Percentiles rank a stretch among this genome's conserved stretches.
Conservation (phyloP, 2,797 vertebrate genomes). For the Scomberomorus guttatus region DNA sequence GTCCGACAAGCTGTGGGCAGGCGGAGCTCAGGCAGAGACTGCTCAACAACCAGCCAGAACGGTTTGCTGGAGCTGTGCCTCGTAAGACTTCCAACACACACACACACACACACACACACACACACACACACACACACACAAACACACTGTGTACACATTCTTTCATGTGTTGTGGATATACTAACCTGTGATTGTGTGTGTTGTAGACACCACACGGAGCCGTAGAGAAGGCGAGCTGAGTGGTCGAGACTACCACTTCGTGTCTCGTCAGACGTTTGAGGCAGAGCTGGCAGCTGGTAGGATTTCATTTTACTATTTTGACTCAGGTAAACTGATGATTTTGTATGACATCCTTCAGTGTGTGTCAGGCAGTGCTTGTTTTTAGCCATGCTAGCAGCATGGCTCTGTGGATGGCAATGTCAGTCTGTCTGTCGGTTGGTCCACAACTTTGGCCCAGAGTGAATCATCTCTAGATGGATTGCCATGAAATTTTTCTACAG, state of each 20-base stretch:
- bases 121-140: too few relatives aligned
- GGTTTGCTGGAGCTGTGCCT: slow-evolving; percentile 93
- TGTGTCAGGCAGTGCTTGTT: not conserved
- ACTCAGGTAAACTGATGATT: not conserved
- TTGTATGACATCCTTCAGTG: not conserved
- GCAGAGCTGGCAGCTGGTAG: slow-evolving; percentile 88
- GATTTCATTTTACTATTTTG: not conserved
- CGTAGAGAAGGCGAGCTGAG: slow-evolving; percentile 92
- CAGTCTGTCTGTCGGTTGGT: too few relatives aligned
- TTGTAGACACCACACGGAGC: slow-evolving; percentile 93
- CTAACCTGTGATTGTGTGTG: slow-evolving; percentile 7
- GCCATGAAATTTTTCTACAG: too few relatives aligned
- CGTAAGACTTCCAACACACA: slow-evolving; percentile 84
- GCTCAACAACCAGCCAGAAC: slow-evolving; percentile 91
- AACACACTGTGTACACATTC: too few relatives aligned
- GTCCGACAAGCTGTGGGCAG: slow-evolving; percentile 94
- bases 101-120: not conserved
- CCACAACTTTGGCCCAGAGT: too few relatives aligned
- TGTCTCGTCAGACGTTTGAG: slow-evolving; percentile 95
- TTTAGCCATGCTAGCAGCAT: not conserved
- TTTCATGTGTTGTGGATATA: not conserved
- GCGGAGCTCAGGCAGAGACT: slow-evolving; percentile 92
- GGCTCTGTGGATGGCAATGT: too few relatives aligned
- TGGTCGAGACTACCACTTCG: slow-evolving; percentile 95
- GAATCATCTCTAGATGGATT: too few relatives aligned